Evolutionary conservation across 2,113 vertebrate genomes (phyloP).

Genomic region (Ictalurus punctatus): DNA sequence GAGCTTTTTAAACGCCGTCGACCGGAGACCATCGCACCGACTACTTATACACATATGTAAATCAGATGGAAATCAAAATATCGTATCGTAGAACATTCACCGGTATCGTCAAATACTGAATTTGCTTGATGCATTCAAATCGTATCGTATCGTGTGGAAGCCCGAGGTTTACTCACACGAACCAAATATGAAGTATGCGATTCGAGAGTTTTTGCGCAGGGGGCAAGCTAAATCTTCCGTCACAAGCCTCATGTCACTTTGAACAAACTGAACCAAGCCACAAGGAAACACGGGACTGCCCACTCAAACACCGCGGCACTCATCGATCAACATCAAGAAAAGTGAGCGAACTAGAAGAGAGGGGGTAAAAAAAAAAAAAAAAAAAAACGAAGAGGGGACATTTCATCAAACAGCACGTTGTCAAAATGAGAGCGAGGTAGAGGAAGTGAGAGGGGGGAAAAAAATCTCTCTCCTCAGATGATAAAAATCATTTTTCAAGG

Average conservation of each 20-base stretch:
- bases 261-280: neutral
- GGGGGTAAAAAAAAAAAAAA: slow-evolving; percentile 24
- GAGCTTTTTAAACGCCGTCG: too few species aligned
- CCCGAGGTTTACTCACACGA: neutral
- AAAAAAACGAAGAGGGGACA: slow-evolving; percentile 35
- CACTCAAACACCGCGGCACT: neutral
- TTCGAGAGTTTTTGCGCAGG: neutral
- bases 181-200: neutral
- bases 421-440: slow-evolving; percentile 60
- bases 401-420: slow-evolving; percentile 66
- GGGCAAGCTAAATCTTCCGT: neutral
- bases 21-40: too few species aligned
- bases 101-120: neutral
- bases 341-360: slow-evolving; percentile 50
- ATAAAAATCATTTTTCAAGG: slow-evolving; percentile 66
- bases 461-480: slow-evolving; percentile 63
- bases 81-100: neutral
- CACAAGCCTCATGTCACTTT: slow-evolving; percentile 9
- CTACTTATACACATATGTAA: neutral
- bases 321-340: slow-evolving; percentile 17
- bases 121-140: too few species aligned
- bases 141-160: too few species aligned
- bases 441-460: slow-evolving; percentile 54
- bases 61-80: neutral
- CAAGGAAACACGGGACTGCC: neutral